These are phyloP conservation scores for Struthidea cinerea DNA, from an alignment of 2,113 vertebrate genomes.

Conservation along the genomic window DNA sequence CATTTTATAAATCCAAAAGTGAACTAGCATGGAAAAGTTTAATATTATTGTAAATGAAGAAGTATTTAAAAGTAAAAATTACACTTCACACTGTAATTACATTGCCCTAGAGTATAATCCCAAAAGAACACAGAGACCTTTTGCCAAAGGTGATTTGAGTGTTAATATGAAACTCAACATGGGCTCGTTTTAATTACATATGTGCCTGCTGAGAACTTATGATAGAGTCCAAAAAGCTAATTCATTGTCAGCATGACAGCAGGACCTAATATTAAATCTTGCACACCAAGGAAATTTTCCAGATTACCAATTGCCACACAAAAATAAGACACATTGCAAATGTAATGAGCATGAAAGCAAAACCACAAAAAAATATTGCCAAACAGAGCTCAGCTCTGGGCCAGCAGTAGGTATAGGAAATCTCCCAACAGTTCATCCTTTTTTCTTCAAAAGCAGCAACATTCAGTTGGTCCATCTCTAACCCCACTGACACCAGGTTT, in stretches of 20 bases:
- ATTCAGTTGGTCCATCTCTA: not conserved
- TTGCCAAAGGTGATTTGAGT: slow-evolving; percentile 39
- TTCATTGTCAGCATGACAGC: slow-evolving; percentile 45
- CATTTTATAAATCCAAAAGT: not conserved
- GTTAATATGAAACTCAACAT: slow-evolving; percentile 18
- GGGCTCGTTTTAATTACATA: slow-evolving; percentile 54
- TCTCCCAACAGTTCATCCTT: not conserved
- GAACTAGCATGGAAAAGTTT: not conserved
- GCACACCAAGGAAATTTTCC: slow-evolving; percentile 9
- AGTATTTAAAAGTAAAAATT: not conserved
- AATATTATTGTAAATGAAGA: not conserved
- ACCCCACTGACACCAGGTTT: not conserved
- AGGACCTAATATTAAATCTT: slow-evolving; percentile 34
- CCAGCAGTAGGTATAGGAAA: not conserved
- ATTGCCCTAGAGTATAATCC: not conserved
- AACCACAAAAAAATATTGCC: not conserved
- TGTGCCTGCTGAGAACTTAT: slow-evolving; percentile 57
- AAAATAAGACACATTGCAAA: not conserved
- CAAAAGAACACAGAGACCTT: slow-evolving; percentile 50
- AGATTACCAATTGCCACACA: slow-evolving; percentile 11
- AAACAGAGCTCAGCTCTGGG: not conserved
- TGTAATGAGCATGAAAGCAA: not conserved
- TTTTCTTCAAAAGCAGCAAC: not conserved
- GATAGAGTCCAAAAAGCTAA: slow-evolving; percentile 53
- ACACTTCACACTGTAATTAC: slow-evolving; percentile 7